Evolutionary conservation across 2,797 vertebrate species (phyloP), one percentile per base, ranked within the genome.

Genomic region (Jordanella pulchra): DNA sequence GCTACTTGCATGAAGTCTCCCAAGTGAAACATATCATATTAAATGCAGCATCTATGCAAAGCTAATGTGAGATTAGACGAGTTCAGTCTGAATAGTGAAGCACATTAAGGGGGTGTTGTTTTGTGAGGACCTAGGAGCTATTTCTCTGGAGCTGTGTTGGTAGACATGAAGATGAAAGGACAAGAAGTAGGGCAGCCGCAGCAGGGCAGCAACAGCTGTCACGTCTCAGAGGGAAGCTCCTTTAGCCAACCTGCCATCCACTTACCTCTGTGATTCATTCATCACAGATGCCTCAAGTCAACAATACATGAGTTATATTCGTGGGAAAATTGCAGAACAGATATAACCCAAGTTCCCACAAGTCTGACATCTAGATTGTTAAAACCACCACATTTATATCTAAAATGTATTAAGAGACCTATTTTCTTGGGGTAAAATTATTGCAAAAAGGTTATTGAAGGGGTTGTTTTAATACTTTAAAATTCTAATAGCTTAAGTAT

Each of bases 151-250:
- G 70, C 64, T 51, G 45, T 32, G 61, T 12, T 67, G 65, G 77
- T 75, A 72, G 72, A 28, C 4, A 39, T 63, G 56, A 53, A 71
- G 72, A 79, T 81, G 42, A 86, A 83, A 75, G 58, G 58, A 68
- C 63, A 45, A 67, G 71, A 74, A 82, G 14, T 27, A 77, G 18
- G 61, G 25, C 42, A 71, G 79, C 21, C 25, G 12, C 65, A 72
- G 69, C 56, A 66, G 72, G 71, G 70, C 60, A 73, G 65, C 69
- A 75, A 28, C 87, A 92, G 90, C 86, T 91, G 89, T 71, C 74
- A 32, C 5, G 9, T 85, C 63, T 87, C 82, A 78, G 64, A 67
- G 71, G 72, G 65, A 63, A 69, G 73, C 76, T 75, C 53, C 67
- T 79, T 77, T 54, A 75, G 64, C 73, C 53, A 69, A 83, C 74